Base-by-base conservation (phyloP, 1,140 invertebrate genomes). In the Drusus annulatus region DNA sequence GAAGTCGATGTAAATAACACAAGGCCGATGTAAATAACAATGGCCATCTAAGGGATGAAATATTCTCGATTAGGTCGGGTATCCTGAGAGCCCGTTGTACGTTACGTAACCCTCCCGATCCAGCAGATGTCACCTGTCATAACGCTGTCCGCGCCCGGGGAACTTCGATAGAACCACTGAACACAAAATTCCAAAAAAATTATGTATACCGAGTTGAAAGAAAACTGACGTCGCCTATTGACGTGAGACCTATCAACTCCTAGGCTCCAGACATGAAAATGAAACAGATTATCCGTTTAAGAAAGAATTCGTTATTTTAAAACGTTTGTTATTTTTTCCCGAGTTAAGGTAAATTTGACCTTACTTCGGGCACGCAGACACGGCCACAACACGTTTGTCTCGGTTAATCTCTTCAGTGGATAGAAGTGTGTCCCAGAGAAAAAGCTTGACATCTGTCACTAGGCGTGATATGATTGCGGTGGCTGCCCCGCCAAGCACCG, bases 391-490 rank as follows among this genome's bases (percentile, higher is more conserved):
- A 45, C 8, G 7, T 45, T 1, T 45, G 2, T 45, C 8, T 45
- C 8, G 36, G 36, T 45, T 45, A 13, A 45, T 45, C 8, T 13
- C 8, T 45, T 45, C 36, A 45, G 36, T 45, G 10, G 10, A 45
- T 45, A 45, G 60, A 58, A 15, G 6, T 45, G 31, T 45, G 13
- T 52, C 31, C 69, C 73, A 50, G 16, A 51, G 16, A 51, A 62
- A 80, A 80, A 65, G 76, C 69, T 80, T 80, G 79, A 80, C 79
- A 80, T 80, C 71, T 80, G 79, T 80, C 79, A 80, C 58, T 62
- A 60, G 71, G 52, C 23, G 60, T 75, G 79, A 80, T 80, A 74
- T 76, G 79, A 80, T 80, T 80, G 54, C 69, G 65, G 78, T 45
- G 21, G 25, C 28, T 8, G 58, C 31, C 23, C 28, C 21, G 36